Percentiles rank a stretch among this genome's conserved stretches.
These are phyloP conservation scores for Proterorhinus semilunaris DNA, from an alignment of 2,113 vertebrate species.

Conservation along the genomic window DNA sequence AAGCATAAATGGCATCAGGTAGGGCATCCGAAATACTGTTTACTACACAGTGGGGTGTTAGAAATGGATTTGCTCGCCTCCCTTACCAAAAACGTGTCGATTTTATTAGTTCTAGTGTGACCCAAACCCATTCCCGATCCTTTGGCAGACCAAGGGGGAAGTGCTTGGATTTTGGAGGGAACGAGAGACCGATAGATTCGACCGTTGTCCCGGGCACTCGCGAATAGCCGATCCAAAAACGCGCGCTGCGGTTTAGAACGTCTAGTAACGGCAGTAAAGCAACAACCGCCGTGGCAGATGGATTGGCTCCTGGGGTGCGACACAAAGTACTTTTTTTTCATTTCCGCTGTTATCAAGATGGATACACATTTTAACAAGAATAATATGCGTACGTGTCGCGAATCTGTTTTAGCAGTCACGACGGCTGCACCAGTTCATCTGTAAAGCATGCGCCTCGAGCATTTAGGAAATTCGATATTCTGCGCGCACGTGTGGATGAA, in stretches of 20 bases:
- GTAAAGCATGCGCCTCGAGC: constrained; percentile 5
- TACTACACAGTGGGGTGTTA: no score
- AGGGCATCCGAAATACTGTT: no score
- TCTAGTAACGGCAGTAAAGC: neutral
- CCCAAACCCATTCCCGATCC: constrained; percentile 42
- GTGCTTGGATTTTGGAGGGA: constrained; percentile 18
- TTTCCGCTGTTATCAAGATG: neutral
- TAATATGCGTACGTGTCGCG: constrained; percentile 13
- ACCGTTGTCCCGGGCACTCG: constrained; percentile 11
- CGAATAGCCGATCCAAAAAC: constrained; percentile 6
- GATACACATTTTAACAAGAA: constrained; percentile 17
- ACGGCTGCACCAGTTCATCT: constrained; percentile 18
- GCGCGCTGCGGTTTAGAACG: constrained; percentile 8
- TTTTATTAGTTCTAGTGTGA: constrained; percentile 34
- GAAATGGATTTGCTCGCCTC: no score
- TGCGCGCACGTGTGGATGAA: constrained; percentile 2
- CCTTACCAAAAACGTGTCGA: neutral
- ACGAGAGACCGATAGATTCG: constrained; percentile 50
- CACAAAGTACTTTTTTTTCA: neutral
- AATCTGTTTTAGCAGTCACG: constrained; percentile 7
- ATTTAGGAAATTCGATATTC: constrained; percentile 25
- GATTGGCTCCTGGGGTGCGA: neutral
- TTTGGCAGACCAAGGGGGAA: constrained; percentile 17
- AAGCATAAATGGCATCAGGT: no score
- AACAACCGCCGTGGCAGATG: neutral